Evolutionary conservation across 2,797 vertebrate species (phyloP).

Genomic region (Callimico goeldii): DNA sequence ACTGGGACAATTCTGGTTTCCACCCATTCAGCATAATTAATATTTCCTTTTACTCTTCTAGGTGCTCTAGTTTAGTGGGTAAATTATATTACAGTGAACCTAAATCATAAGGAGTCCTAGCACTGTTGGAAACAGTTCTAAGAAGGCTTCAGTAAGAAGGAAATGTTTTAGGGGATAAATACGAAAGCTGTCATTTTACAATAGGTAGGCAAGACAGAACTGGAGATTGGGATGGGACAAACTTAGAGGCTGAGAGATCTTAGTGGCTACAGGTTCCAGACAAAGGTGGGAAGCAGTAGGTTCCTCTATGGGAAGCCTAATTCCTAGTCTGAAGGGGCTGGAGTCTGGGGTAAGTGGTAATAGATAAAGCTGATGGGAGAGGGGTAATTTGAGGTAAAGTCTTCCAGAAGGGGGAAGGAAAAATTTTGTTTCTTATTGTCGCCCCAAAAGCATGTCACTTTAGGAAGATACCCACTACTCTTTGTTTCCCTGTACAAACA

Average conservation of each 20-base stretch:
- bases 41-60: background rate
- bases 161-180: background rate
- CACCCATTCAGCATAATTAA: background rate
- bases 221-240: background rate
- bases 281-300: background rate
- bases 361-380: background rate
- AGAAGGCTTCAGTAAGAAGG: background rate
- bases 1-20: background rate
- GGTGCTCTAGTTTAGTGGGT: background rate
- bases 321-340: too few species aligned
- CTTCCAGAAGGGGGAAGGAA: background rate
- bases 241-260: background rate
- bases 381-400: background rate
- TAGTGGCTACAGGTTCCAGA: background rate
- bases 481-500: background rate
- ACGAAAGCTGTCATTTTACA: background rate
- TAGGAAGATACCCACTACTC: background rate
- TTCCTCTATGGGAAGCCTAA: background rate
- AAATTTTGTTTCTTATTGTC: background rate
- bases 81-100: background rate
- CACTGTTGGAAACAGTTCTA: background rate
- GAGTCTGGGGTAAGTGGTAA: background rate
- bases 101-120: background rate
- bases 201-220: background rate
- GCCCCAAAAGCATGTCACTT: background rate